Base-by-base conservation (phyloP, 1,140 invertebrate species). In the Zaprionus inermis region DNA sequence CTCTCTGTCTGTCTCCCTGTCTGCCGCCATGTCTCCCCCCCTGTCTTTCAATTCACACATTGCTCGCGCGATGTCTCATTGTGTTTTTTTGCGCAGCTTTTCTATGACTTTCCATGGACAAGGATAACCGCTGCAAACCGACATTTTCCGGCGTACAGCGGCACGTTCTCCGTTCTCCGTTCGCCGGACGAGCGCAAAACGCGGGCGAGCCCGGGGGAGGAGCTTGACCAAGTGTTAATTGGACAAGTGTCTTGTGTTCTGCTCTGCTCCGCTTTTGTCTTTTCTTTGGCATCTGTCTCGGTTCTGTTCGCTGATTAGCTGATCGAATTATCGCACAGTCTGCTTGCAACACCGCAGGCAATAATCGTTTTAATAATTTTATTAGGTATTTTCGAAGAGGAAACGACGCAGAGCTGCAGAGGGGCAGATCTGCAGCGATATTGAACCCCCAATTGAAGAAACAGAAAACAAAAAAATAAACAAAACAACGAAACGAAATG, bases 101-200 rank as follows among this genome's bases (percentile, higher is more conserved):
- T 56, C 56, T 34, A 49, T 51, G 51, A n/a, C 20, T 72, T 72
- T 76, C 44, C 57, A 54, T 61, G 16, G 24, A 7, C 28, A 18
- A 32, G 22, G 32, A 34, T 3, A 69, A 51, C 81, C 41, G 82
- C 66, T 68, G 51, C 7, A 64, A 84, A 75, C 81, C 70, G 74
- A 78, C 58, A 68, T 70, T 63, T 69, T 75, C 81, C 71, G 66
- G 74, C 61, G 20, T 46, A 61, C 36, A 58, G 66, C 76, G 24
- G 65, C 28, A 28, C 24, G 5, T 28, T 28, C 24, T 4, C 24
- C 1, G 24, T 4, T 28, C 24, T 28, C 24, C 24, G n/a, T n/a
- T n/a, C n/a, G n/a, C n/a, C n/a, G n/a, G n/a, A n/a, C n/a, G n/a
- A n/a, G n/a, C n/a, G n/a, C n/a, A n/a, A n/a, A n/a, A n/a, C n/a